These are phyloP conservation scores for Macropis europaea DNA, from an alignment of 2,888 invertebrate species.

Conservation along the genomic window DNA sequence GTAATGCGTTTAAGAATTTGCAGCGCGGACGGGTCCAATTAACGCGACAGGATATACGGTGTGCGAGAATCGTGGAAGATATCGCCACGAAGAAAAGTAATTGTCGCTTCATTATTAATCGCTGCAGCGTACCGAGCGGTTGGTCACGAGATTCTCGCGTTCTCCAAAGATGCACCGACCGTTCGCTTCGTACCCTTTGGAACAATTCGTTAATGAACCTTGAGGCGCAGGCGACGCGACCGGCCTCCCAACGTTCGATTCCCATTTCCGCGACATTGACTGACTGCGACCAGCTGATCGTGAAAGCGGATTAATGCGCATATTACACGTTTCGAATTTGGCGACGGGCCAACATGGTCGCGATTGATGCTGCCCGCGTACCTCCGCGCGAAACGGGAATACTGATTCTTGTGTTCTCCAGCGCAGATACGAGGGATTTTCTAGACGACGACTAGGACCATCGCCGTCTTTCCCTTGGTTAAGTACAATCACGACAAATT, in stretches of 20 bases:
- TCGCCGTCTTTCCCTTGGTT: slow-evolving; percentile 13
- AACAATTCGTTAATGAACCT: slow-evolving; percentile 64
- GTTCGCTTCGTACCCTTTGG: slow-evolving; percentile 10
- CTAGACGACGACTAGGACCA: slow-evolving; percentile 7
- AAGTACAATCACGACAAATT: slow-evolving; percentile 13
- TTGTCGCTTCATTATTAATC: slow-evolving; percentile 8
- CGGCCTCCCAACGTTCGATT: slow-evolving; percentile 45
- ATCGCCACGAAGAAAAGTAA: not conserved
- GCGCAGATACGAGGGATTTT: slow-evolving; percentile 21
- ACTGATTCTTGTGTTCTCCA: slow-evolving; percentile 6
- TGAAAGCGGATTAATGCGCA: slow-evolving; percentile 50
- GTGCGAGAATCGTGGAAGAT: not conserved
- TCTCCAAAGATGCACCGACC: not conserved
- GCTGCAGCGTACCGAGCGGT: not conserved
- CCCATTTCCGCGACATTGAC: slow-evolving; percentile 57
- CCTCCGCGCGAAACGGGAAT: not conserved
- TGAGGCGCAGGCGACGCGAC: slow-evolving; percentile 38
- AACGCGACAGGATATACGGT: not conserved
- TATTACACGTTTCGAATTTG: slow-evolving; percentile 46
- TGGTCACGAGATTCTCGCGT: not conserved
- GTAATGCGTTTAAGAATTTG: not conserved
- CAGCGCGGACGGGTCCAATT: not conserved
- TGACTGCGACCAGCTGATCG: slow-evolving; percentile 48
- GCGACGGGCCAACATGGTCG: slow-evolving; percentile 52
- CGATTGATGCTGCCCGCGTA: slow-evolving; percentile 56